These are phyloP conservation scores for Bambusicola thoracicus DNA, from an alignment of 2,113 vertebrate genomes.

Conservation along the genomic window DNA sequence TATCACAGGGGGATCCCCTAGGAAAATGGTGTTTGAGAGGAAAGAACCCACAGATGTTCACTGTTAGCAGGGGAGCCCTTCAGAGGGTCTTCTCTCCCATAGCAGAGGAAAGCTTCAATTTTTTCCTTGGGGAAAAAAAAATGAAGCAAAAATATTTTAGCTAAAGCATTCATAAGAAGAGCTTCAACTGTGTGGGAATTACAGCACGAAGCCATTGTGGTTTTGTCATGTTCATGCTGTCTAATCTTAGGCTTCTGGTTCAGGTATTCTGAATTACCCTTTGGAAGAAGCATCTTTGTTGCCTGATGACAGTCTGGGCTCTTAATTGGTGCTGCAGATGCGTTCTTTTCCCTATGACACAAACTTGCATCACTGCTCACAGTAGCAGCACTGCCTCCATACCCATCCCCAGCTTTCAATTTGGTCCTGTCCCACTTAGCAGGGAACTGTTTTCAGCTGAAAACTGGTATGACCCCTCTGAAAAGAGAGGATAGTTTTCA, in stretches of 20 bases:
- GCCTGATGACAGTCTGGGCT: not conserved
- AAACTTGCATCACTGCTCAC: not conserved
- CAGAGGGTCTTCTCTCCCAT: constrained; percentile 21
- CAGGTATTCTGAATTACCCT: not conserved
- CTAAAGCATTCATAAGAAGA: constrained; percentile 38
- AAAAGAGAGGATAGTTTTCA: not conserved
- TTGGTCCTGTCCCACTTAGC: not conserved
- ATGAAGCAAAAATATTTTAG: not conserved
- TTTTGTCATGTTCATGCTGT: not conserved
- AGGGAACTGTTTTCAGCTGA: not conserved
- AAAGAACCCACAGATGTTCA: constrained; percentile 52
- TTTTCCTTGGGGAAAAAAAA: constrained; percentile 15
- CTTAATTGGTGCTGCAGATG: not conserved
- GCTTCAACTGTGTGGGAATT: not conserved
- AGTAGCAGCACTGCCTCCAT: not conserved
- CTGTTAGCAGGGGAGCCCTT: constrained; percentile 49
- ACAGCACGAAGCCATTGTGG: not conserved
- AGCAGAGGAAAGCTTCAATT: not conserved
- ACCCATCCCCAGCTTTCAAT: not conserved
- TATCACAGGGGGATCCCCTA: constrained; percentile 28
- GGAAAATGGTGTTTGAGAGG: constrained; percentile 31
- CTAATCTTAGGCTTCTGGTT: not conserved
- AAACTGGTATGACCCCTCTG: not conserved
- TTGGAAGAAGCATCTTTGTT: not conserved
- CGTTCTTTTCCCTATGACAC: not conserved